Evolutionary conservation across 92 coral and sea anemone species (phyloP).

Genomic region (Galaxea fascicularis): DNA sequence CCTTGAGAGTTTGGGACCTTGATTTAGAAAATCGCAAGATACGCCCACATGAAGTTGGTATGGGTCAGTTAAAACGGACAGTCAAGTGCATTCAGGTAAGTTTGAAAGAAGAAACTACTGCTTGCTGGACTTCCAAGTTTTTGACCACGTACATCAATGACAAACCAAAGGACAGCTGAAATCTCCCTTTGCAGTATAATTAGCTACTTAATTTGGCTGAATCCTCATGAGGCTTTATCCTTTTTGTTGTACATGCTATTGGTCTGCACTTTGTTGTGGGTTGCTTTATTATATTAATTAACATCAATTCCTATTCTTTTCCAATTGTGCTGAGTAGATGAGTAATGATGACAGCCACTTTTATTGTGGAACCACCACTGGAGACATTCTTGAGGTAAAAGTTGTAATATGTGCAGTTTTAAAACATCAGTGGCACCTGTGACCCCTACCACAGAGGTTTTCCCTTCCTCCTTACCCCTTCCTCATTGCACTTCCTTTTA

Average conservation of each 20-base stretch:
- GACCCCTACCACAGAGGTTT: too few species aligned
- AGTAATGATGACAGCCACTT: constrained; percentile 85
- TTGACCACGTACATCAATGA: too few species aligned
- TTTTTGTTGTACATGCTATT: too few species aligned
- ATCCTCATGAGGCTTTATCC: too few species aligned
- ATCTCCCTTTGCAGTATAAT: too few species aligned
- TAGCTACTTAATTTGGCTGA: too few species aligned
- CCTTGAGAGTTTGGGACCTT: constrained; percentile 94
- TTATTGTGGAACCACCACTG: constrained; percentile 98
- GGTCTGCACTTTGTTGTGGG: too few species aligned
- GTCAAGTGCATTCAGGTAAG: constrained; percentile 95
- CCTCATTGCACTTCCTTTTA: too few species aligned
- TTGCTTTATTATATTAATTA: too few species aligned
- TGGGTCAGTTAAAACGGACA: constrained; percentile 95
- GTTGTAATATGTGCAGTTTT: neutral
- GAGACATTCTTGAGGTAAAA: constrained; percentile 89
- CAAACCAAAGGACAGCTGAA: too few species aligned
- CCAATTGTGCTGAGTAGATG: constrained; percentile 61
- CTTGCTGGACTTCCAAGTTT: too few species aligned
- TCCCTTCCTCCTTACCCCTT: too few species aligned
- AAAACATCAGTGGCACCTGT: neutral
- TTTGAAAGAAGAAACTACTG: neutral
- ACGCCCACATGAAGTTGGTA: constrained; percentile 85
- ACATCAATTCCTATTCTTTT: neutral
- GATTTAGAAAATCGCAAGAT: constrained; percentile 92